phyloP scores from a whole-genome alignment of 1,140 invertebrate genomes.

The Bombyx mandarina region DNA sequence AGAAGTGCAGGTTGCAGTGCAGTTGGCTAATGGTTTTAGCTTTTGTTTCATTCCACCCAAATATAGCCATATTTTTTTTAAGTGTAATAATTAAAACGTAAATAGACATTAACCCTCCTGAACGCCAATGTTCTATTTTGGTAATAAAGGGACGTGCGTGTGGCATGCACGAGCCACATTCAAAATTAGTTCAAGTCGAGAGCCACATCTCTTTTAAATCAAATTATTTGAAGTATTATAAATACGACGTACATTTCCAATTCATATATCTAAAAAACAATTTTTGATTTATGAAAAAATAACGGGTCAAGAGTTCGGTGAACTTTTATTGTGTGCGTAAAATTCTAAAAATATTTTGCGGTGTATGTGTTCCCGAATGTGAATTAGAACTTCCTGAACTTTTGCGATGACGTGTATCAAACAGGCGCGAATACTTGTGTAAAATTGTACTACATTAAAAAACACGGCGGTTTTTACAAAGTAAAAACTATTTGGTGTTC shows the following conservation, averaged over 20 bases:
- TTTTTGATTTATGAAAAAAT: constrained; percentile 2
- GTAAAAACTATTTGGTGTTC: no score
- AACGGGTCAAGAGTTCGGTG: constrained; percentile 40
- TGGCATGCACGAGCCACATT: constrained; percentile 28
- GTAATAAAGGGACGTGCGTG: constrained; percentile 23
- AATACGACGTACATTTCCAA: not conserved
- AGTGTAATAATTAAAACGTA: constrained; percentile 31
- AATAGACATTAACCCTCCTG: constrained; percentile 46
- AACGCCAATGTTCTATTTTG: constrained; percentile 44
- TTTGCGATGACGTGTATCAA: constrained; percentile 17
- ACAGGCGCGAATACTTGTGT: no score
- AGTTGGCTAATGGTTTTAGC: no score
- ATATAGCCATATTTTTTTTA: no score
- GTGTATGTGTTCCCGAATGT: constrained; percentile 39
- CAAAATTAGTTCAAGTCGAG: constrained; percentile 23
- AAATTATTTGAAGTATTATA: not conserved
- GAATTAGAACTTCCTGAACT: constrained; percentile 43
- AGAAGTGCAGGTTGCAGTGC: no score
- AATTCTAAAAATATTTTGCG: constrained; percentile 57
- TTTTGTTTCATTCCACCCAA: no score
- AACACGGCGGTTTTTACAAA: no score
- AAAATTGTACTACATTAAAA: not conserved
- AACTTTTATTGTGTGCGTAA: constrained; percentile 40
- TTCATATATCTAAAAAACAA: constrained; percentile 4
- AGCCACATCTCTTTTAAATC: constrained; percentile 20